phyloP scores from a whole-genome alignment of 2,113 vertebrate genomes.

The Eira barbara region DNA sequence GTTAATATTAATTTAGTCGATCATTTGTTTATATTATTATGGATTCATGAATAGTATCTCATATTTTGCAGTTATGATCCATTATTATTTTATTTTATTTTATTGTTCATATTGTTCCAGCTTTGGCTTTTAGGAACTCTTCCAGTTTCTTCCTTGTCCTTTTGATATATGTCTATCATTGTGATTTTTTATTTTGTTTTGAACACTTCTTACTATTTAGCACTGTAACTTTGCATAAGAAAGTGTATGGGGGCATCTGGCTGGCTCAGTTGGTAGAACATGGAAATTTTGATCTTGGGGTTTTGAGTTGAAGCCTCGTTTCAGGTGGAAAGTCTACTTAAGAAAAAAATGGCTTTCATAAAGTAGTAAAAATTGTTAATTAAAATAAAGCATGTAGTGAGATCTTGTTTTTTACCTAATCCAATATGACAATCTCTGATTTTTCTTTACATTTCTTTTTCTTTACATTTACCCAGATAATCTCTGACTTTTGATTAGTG shows the following conservation, averaged over 20 bases:
- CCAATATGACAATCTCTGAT: background rate
- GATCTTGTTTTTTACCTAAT: background rate
- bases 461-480: background rate
- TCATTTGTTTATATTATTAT: background rate
- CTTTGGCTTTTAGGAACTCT: background rate
- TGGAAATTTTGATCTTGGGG: background rate
- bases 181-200: background rate
- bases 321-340: background rate
- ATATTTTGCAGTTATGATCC: background rate
- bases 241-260: background rate
- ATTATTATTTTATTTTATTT: background rate
- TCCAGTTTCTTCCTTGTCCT: background rate
- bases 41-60: background rate
- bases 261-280: background rate
- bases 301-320: background rate
- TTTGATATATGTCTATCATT: no score
- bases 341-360: background rate
- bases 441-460: background rate
- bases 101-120: background rate
- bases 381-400: background rate
- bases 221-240: background rate
- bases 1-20: background rate
- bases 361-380: background rate
- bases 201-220: background rate
- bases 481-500: background rate